phyloP scores from a whole-genome alignment of 2,888 invertebrate genomes.

The Mechanitis messenoides region DNA sequence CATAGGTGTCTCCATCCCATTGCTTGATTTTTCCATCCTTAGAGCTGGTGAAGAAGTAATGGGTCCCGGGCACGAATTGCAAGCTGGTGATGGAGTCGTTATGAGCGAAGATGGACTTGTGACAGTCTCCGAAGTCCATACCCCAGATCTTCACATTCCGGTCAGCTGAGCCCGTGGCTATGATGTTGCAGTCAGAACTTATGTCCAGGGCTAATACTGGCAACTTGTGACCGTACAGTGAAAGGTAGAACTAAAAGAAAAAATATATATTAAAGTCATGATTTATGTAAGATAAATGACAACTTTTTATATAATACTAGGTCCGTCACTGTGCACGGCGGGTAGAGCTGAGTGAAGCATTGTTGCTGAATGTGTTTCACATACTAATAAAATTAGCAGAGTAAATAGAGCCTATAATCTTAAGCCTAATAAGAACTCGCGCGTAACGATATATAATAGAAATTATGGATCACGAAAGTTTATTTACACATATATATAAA shows the following conservation, averaged over 20 bases:
- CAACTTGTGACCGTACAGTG: conserved; percentile 96
- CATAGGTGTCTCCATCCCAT: conserved; percentile 96
- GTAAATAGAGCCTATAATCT: too few species aligned
- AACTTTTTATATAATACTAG: too few species aligned
- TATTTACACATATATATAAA: too few species aligned
- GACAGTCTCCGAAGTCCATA: conserved; percentile 98
- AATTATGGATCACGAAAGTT: too few species aligned
- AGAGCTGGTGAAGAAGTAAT: conserved; percentile 94
- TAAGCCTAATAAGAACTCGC: too few species aligned
- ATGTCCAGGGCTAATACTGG: conserved; percentile 96
- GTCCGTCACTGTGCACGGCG: too few species aligned
- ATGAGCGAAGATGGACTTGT: conserved; percentile 95
- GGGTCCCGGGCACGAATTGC: conserved; percentile 92
- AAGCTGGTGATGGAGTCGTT: conserved; percentile 95
- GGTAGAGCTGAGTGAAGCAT: too few species aligned
- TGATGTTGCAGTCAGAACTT: conserved; percentile 88
- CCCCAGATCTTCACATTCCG: conserved; percentile 98
- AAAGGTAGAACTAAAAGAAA: conserved; percentile 87
- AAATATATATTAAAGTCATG: conserved; percentile 3
- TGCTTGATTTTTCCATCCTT: conserved; percentile 96
- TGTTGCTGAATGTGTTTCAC: too few species aligned
- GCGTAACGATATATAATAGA: too few species aligned
- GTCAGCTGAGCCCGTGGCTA: conserved; percentile 97
- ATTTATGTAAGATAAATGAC: background rate
- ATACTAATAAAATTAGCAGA: too few species aligned